A percentile compares a stretch with the other conserved stretches of the same genome.
Conservation (phyloP, 2,888 invertebrate species). For the Eupithecia subfuscata region DNA sequence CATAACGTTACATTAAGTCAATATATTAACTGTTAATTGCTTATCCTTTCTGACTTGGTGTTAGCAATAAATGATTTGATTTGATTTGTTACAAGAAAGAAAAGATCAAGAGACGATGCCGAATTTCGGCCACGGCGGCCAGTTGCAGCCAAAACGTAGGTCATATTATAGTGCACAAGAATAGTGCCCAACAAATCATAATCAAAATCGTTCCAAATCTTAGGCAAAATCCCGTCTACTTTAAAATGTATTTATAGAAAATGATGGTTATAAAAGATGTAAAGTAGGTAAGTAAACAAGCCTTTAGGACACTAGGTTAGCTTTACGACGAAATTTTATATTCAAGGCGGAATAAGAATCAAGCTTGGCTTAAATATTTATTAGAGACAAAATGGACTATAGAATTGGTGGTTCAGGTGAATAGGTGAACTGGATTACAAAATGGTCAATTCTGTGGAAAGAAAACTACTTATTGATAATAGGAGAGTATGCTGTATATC, state of each 20-base stretch:
- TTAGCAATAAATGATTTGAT: too few relatives aligned
- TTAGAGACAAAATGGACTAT: not conserved
- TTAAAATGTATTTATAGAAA: not conserved
- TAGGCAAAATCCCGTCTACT: not conserved
- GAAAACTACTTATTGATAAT: not conserved
- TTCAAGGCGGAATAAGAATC: constrained; percentile 32
- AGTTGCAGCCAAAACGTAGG: too few relatives aligned
- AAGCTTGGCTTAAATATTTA: constrained; percentile 19
- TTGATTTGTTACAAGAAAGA: too few relatives aligned
- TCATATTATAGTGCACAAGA: too few relatives aligned
- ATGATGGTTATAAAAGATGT: not conserved
- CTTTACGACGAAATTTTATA: constrained; percentile 38
- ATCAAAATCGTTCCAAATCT: not conserved
- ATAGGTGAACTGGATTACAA: not conserved
- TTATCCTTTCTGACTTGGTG: too few relatives aligned
- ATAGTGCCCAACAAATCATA: too few relatives aligned
- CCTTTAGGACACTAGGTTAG: constrained; percentile 18
- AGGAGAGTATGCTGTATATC: not conserved
- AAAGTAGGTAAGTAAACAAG: not conserved
- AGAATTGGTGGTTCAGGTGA: not conserved
- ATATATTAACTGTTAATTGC: too few relatives aligned
- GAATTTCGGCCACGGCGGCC: too few relatives aligned
- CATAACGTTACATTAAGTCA: too few relatives aligned
- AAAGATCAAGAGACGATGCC: too few relatives aligned
- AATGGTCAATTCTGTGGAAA: not conserved